Conservation (phyloP, 2,888 invertebrate species). For the Lasioglossum oenotherae region DNA sequence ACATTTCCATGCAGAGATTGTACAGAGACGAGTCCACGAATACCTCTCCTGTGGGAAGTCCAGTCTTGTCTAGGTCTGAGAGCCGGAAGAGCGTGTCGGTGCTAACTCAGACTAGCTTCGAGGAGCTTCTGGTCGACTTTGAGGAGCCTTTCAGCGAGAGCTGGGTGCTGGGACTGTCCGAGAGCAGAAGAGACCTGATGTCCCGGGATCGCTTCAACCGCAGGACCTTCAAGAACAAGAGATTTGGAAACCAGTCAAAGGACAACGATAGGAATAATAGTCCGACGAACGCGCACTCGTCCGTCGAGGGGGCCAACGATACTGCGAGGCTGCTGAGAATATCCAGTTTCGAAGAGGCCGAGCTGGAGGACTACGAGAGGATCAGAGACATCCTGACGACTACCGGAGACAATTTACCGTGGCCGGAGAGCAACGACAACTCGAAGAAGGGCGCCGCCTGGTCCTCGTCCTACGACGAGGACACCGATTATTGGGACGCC, state of each 20-base stretch:
- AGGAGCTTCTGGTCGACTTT: conserved; percentile 63
- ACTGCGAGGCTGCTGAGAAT: conserved; percentile 66
- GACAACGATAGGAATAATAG: conserved; percentile 40
- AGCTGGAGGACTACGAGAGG: conserved; percentile 74
- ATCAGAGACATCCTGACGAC: conserved; percentile 56
- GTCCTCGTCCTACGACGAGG: conserved; percentile 71
- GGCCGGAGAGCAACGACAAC: conserved; percentile 31
- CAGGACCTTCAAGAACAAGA: conserved; percentile 67
- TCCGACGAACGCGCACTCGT: conserved; percentile 44
- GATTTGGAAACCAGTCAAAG: conserved; percentile 57
- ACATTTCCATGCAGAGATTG: conserved; percentile 77
- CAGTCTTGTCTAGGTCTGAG: conserved; percentile 64
- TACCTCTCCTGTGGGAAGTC: conserved; percentile 77
- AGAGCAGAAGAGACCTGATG: conserved; percentile 69
- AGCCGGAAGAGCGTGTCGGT: conserved; percentile 77
- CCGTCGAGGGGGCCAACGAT: conserved; percentile 43
- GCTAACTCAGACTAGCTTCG: conserved; percentile 81
- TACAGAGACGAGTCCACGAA: conserved; percentile 80
- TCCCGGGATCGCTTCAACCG: conserved; percentile 52
- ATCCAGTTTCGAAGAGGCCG: conserved; percentile 75
- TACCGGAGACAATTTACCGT: conserved; percentile 34
- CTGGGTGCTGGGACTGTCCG: conserved; percentile 66
- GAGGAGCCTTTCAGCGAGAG: conserved; percentile 52
- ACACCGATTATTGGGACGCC: conserved; percentile 75
- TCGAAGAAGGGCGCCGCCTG: conserved; percentile 39